Evolutionary conservation across 2,113 vertebrate genomes (phyloP).

Genomic region (Muntiacus reevesi): DNA sequence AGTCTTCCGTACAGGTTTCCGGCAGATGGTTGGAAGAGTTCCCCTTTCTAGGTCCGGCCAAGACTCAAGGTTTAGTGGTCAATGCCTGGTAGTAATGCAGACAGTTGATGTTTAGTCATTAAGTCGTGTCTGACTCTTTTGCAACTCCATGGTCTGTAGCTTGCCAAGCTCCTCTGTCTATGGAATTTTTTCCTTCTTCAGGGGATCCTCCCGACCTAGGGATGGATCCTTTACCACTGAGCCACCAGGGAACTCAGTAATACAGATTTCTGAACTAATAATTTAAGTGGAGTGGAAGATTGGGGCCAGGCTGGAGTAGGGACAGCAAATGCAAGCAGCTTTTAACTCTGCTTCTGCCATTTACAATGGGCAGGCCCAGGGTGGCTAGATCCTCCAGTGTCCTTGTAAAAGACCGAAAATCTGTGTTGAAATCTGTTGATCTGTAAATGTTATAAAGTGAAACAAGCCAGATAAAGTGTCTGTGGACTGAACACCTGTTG

Average conservation of each 20-base stretch:
- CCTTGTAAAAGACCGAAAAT: background rate
- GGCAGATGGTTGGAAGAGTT: no score
- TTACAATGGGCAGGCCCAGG: no score
- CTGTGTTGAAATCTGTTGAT: background rate
- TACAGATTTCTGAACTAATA: background rate
- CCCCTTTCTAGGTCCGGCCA: background rate
- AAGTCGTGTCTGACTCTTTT: background rate
- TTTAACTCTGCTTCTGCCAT: background rate
- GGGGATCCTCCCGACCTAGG: background rate
- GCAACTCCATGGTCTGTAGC: background rate
- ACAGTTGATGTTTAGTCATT: background rate
- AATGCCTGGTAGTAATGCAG: background rate
- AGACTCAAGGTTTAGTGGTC: background rate
- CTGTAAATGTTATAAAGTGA: background rate
- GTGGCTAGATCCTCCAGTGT: background rate
- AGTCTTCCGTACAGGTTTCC: background rate
- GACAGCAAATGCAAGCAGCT: background rate
- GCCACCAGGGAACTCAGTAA: background rate
- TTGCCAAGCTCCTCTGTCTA: background rate
- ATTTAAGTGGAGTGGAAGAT: background rate
- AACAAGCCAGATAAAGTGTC: background rate
- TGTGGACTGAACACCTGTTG: background rate
- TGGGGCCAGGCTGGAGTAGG: background rate
- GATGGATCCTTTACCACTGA: background rate
- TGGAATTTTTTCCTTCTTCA: background rate